phyloP scores from a whole-genome alignment of 23 tunicate species.

The Trididemnum nubilum region DNA sequence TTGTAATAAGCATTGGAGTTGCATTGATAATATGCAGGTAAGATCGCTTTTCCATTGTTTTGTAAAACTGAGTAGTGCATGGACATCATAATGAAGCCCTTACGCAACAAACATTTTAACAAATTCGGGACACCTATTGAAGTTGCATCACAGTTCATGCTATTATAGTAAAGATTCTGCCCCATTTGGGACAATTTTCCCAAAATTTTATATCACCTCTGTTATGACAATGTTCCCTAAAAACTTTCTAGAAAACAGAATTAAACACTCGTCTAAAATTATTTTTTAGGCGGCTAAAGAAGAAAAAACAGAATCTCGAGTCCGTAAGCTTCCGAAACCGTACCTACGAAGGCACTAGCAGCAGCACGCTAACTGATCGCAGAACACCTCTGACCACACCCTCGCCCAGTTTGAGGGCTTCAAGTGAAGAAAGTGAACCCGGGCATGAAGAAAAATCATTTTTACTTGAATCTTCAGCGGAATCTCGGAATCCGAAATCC shows the following conservation, averaged over 20 bases:
- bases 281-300: background rate
- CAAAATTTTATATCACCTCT: no score
- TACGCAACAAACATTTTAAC: no score
- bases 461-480: background rate
- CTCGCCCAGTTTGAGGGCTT: constrained; percentile 1
- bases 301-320: background rate
- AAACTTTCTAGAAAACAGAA: no score
- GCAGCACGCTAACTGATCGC: background rate
- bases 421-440: background rate
- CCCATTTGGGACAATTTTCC: no score
- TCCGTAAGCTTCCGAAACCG: constrained; percentile 11
- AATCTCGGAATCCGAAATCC: background rate
- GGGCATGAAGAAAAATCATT: constrained; percentile 18
- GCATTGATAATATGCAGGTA: constrained; percentile 44
- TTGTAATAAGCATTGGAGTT: constrained; percentile 31
- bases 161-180: no score
- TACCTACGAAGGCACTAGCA: background rate
- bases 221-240: no score
- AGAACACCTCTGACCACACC: background rate
- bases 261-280: no score
- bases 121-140: no score
- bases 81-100: no score
- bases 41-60: background rate
- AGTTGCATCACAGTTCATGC: no score
- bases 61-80: background rate